These are phyloP conservation scores for Reticulitermes lucifugus DNA, from an alignment of 2,888 invertebrate genomes.

Conservation along the genomic window DNA sequence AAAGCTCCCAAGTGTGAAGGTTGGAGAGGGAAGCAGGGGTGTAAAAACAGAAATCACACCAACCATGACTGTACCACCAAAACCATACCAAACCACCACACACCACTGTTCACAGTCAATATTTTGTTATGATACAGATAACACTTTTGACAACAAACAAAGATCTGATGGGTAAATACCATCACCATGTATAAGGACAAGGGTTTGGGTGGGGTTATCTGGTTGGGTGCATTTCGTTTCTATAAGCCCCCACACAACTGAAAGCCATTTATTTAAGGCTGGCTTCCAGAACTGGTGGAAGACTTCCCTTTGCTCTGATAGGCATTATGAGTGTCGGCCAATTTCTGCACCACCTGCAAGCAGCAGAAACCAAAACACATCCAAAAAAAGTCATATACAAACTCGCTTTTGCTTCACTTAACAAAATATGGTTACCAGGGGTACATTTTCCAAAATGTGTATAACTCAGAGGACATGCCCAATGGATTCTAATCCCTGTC, in stretches of 20 bases:
- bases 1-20: constrained; percentile 21
- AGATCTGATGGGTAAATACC: not conserved
- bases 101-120: constrained; percentile 19
- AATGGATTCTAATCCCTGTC: too few relatives aligned
- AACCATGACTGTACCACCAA: constrained; percentile 27
- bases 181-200: not conserved
- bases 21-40: not conserved
- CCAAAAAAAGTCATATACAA: constrained; percentile 33
- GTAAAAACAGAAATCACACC: constrained; percentile 21
- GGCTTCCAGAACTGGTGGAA: constrained; percentile 42
- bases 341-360: constrained; percentile 50
- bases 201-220: not conserved
- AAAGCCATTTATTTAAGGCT: constrained; percentile 36
- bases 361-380: constrained; percentile 44
- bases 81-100: constrained; percentile 34
- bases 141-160: too few relatives aligned
- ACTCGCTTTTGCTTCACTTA: not conserved
- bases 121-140: not conserved
- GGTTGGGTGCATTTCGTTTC: not conserved
- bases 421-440: too few relatives aligned
- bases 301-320: constrained; percentile 48
- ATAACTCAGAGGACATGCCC: too few relatives aligned
- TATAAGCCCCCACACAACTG: too few relatives aligned
- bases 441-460: too few relatives aligned
- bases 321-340: constrained; percentile 45